phyloP scores from a whole-genome alignment of 2,113 vertebrate genomes.

The Hydropotes inermis region DNA sequence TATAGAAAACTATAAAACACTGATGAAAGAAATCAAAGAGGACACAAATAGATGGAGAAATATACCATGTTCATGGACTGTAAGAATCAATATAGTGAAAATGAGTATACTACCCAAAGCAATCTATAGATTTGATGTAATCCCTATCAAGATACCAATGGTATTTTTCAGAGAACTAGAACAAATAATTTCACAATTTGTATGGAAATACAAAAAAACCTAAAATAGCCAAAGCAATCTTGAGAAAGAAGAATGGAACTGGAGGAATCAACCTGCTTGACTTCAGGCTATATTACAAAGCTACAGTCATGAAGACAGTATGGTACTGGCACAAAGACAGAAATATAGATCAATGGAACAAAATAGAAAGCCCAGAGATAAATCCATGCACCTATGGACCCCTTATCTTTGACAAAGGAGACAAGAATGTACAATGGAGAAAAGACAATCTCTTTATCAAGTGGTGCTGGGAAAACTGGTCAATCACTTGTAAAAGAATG shows the following conservation, averaged over 20 bases:
- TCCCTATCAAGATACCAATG: not conserved
- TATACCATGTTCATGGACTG: not conserved
- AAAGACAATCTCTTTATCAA: not conserved
- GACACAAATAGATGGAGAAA: not conserved
- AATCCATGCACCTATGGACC: not conserved
- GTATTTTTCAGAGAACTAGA: not conserved
- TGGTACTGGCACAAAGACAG: not conserved
- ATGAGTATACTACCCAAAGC: not conserved
- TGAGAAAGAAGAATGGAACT: not conserved
- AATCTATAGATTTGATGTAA: not conserved
- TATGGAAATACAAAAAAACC: not conserved
- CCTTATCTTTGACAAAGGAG: not conserved
- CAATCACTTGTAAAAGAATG: not conserved
- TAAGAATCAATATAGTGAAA: not conserved
- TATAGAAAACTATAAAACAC: not conserved
- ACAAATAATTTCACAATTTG: not conserved
- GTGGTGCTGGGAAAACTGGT: not conserved
- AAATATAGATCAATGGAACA: not conserved
- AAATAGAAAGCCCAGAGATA: not conserved
- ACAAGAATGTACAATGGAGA: not conserved
- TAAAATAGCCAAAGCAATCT: not conserved
- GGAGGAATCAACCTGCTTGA: not conserved
- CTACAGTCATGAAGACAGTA: not conserved
- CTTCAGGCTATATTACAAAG: not conserved
- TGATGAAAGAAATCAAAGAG: not conserved